These are phyloP conservation scores for Eumaeus atala DNA, from an alignment of 1,140 invertebrate genomes.

Conservation along the genomic window DNA sequence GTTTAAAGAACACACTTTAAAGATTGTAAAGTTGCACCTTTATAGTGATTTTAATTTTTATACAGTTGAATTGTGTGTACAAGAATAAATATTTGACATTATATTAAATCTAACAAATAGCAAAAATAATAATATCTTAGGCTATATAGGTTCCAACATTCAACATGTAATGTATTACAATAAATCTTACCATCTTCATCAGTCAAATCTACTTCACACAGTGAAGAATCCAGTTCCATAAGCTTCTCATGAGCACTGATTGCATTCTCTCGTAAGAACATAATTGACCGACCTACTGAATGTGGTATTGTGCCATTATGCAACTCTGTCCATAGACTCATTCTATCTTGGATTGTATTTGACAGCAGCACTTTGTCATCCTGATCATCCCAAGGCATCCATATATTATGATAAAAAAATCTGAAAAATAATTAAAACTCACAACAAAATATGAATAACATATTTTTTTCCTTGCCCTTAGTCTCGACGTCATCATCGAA, in stretches of 20 bases:
- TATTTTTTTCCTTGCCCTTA: no score
- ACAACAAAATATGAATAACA: no score
- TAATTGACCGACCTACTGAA: conserved; percentile 46
- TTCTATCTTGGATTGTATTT: conserved; percentile 58
- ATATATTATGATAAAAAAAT: conserved; percentile 58
- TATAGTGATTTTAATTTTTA: no score
- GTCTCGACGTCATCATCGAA: no score
- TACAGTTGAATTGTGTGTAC: no score
- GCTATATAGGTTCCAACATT: not conserved
- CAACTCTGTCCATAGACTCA: conserved; percentile 54
- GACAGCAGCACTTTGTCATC: conserved; percentile 52
- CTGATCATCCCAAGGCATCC: conserved; percentile 69
- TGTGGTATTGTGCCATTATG: conserved; percentile 54
- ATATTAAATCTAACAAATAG: no score
- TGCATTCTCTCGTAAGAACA: conserved; percentile 45
- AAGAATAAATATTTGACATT: no score
- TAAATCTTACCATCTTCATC: conserved; percentile 55
- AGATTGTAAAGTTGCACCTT: no score
- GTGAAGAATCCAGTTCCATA: conserved; percentile 47
- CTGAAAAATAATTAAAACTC: no score
- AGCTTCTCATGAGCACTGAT: conserved; percentile 54
- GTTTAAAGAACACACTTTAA: no score
- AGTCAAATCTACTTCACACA: conserved; percentile 45
- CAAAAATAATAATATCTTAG: no score
- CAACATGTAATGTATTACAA: conserved; percentile 5